Evolutionary conservation across 2,797 vertebrate species (phyloP), one percentile per base, ranked within the genome.

Genomic region (Pagetopsis macropterus): DNA sequence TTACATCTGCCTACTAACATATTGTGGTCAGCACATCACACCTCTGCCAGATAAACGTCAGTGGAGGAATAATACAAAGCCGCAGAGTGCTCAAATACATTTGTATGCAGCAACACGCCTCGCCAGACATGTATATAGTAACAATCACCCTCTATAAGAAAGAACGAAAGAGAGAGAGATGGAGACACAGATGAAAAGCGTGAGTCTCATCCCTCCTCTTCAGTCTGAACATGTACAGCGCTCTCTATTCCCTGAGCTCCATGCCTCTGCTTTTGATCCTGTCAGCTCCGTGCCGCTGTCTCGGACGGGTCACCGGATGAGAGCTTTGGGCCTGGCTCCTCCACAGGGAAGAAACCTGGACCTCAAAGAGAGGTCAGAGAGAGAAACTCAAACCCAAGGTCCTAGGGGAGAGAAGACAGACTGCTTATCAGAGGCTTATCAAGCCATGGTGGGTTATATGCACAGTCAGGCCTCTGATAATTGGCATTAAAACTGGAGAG

Each of bases 361-460:
- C 85, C 89, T 88, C 87, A 90, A 87, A 89, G 84, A 84, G 83
- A 83, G 88, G 85, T 90, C 84, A 79, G 72, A 58, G 48, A 75
- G 44, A 87, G 78, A 85, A 83, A 80, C 67, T 81, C 75, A 78
- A 85, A 82, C 62, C 48, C 52, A 7, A 3, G 58, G 70, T 83
- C 81, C 81, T 60, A 15, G 13, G 81, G 85, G 86, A 88, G 64
- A 82, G 51, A 46, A 89, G 75, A 71, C 45, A 37, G 79, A 70
- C 86, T 85, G 69, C 82, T 87, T 90, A 88, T 90, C 85, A 71
- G 75, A 82, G 80, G 87, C 80, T 88, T 89, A 87, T 87, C 80
- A 77, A 76, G 74, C 82, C 79, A 49, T 27, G 46, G 62, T 65
- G 76, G 68, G 75, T 77, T 86, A 82, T 89, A 83, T 88, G 85